A percentile compares a stretch with the other conserved stretches of the same genome.
phyloP scores from a whole-genome alignment of 1,140 invertebrate genomes.

The Penaeus indicus region DNA sequence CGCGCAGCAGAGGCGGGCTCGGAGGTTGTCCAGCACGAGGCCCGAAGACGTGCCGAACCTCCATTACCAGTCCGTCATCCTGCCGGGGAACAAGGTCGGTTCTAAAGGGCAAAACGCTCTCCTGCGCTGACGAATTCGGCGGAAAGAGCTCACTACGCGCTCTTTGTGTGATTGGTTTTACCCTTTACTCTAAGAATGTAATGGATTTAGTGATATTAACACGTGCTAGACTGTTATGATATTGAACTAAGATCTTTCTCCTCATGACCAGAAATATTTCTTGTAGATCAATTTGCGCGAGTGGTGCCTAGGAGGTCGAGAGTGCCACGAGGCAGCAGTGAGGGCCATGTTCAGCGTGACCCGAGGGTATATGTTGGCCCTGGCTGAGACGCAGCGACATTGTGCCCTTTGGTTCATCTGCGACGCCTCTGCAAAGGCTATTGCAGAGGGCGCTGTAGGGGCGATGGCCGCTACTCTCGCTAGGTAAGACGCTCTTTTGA shows the following conservation, averaged over 20 bases:
- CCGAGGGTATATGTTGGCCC: constrained; percentile 37
- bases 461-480: constrained; percentile 45
- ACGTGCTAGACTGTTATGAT: no score
- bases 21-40: background rate
- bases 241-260: background rate
- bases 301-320: constrained; percentile 9
- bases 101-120: background rate
- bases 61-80: constrained; percentile 36
- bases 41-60: constrained; percentile 15
- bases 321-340: constrained; percentile 43
- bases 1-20: background rate
- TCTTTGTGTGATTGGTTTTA: no score
- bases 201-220: no score
- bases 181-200: no score
- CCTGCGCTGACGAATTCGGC: no score
- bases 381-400: constrained; percentile 11
- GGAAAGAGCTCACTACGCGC: no score
- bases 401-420: constrained; percentile 42
- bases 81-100: constrained; percentile 39
- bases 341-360: constrained; percentile 27
- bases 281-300: constrained; percentile 28
- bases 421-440: constrained; percentile 26
- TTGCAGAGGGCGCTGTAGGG: constrained; percentile 42
- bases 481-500: constrained; percentile 1
- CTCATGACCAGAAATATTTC: background rate